Evolutionary conservation across 2,888 invertebrate genomes (phyloP).

Genomic region (Ligdia adustata): DNA sequence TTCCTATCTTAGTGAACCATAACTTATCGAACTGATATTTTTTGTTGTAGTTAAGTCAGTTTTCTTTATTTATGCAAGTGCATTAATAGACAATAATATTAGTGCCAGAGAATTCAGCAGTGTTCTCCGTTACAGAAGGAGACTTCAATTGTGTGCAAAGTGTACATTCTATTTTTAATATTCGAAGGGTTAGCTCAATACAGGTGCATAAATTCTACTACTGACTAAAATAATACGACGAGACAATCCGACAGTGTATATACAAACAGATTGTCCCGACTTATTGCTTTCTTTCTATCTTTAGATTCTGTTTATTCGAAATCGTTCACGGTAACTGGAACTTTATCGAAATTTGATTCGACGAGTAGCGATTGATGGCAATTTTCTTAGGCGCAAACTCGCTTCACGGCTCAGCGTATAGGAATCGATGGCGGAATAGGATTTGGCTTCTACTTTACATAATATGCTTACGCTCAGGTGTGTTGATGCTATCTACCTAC

Average conservation of each 20-base stretch:
- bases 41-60: too few relatives aligned
- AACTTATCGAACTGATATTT: too few relatives aligned
- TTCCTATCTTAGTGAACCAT: too few relatives aligned
- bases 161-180: too few relatives aligned
- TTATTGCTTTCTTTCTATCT: slow-evolving; percentile 46
- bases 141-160: too few relatives aligned
- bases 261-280: slow-evolving; percentile 70
- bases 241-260: slow-evolving; percentile 61
- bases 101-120: too few relatives aligned
- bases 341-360: slow-evolving; percentile 41
- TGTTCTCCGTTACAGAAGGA: too few relatives aligned
- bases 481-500: slow-evolving; percentile 9
- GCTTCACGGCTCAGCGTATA: slow-evolving; percentile 2
- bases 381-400: slow-evolving; percentile 17
- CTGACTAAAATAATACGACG: slow-evolving; percentile 6
- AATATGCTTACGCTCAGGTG: slow-evolving; percentile 18
- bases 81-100: too few relatives aligned
- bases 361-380: slow-evolving; percentile 25
- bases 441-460: slow-evolving; percentile 15
- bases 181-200: too few relatives aligned
- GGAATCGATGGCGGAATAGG: slow-evolving; percentile 12
- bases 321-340: slow-evolving; percentile 41
- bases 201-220: slow-evolving; percentile 3
- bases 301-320: slow-evolving; percentile 43
- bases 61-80: too few relatives aligned